Conservation (phyloP, 2,113 vertebrate genomes). For the Hylia prasina region DNA sequence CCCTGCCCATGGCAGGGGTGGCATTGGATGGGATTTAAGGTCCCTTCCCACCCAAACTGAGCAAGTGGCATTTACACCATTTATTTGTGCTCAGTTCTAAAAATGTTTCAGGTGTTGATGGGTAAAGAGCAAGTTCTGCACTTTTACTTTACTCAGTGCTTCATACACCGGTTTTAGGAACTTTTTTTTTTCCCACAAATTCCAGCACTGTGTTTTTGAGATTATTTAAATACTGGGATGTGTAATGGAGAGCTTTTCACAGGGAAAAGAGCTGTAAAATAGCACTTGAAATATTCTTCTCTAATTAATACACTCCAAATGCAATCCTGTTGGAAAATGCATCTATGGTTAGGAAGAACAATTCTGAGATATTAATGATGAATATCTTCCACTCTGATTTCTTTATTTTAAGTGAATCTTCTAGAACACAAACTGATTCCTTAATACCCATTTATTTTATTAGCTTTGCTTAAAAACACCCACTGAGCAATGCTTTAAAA, state of each 20-base stretch:
- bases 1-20: not conserved
- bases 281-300: not conserved
- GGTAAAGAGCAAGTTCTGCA: not conserved
- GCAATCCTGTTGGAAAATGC: not conserved
- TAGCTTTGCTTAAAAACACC: not conserved
- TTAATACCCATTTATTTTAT: not conserved
- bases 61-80: not conserved
- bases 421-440: not conserved
- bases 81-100: not conserved
- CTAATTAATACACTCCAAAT: not conserved
- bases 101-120: not conserved
- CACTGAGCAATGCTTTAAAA: not conserved
- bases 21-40: not conserved
- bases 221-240: not conserved
- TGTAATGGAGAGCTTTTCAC: not conserved
- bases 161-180: not conserved
- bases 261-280: not conserved
- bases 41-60: not conserved
- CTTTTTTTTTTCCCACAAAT: not conserved
- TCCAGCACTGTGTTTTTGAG: not conserved
- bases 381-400: not conserved
- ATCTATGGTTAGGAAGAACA: not conserved
- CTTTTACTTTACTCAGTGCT: not conserved
- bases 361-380: not conserved
- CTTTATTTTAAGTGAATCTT: not conserved